These are phyloP conservation scores for Gandaritis pyraliata DNA, from an alignment of 2,888 invertebrate species.

Conservation along the genomic window DNA sequence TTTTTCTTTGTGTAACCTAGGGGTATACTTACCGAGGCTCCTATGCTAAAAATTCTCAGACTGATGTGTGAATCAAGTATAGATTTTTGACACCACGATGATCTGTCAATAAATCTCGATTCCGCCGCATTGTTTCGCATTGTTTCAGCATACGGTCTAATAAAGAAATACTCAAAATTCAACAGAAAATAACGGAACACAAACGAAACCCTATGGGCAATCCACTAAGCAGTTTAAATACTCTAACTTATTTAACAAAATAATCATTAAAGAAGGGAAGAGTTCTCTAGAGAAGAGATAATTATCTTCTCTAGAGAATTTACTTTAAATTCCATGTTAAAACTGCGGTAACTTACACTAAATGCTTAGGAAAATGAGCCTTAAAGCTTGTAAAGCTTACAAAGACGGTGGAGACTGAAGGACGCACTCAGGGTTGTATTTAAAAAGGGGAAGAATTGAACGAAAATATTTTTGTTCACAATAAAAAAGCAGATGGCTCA, in stretches of 20 bases:
- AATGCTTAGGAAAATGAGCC: conserved; percentile 33
- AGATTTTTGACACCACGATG: too few relatives aligned
- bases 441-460: neutral
- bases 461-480: neutral
- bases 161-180: too few relatives aligned
- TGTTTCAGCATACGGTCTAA: too few relatives aligned
- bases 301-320: neutral
- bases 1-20: too few relatives aligned
- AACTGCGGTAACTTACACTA: conserved; percentile 23
- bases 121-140: too few relatives aligned
- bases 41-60: too few relatives aligned
- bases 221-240: neutral
- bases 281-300: too few relatives aligned
- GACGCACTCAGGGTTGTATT: conserved; percentile 14
- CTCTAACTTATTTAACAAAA: neutral
- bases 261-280: neutral
- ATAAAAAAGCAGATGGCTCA: too few relatives aligned
- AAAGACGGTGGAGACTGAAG: conserved; percentile 17
- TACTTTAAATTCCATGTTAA: conserved; percentile 17
- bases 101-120: too few relatives aligned
- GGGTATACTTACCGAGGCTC: too few relatives aligned
- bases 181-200: neutral
- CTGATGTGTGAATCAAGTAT: too few relatives aligned
- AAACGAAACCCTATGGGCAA: neutral
- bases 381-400: conserved; percentile 27